Conservation (phyloP, 2,888 invertebrate genomes). For the Drosophila cognata region DNA sequence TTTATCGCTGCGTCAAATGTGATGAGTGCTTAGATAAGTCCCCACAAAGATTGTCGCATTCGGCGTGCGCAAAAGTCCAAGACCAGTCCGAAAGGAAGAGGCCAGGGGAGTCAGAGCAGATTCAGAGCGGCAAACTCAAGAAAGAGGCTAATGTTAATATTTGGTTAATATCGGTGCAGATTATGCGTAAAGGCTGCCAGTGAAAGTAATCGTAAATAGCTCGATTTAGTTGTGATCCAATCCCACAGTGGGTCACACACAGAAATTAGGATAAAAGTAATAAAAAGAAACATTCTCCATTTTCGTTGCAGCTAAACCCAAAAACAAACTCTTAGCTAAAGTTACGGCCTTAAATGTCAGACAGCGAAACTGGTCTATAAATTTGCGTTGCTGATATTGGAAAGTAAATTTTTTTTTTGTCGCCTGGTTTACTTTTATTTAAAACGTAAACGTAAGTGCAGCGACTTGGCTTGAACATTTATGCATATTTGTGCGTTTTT, state of each 20-base stretch:
- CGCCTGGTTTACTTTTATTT: conserved; percentile 30
- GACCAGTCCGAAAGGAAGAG: conserved; percentile 18
- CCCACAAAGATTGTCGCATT: conserved; percentile 61
- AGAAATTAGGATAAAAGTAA: background rate
- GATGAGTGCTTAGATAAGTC: conserved; percentile 65
- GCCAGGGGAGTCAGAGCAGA: conserved; percentile 33
- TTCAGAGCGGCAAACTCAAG: conserved; percentile 15
- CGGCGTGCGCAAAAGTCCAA: conserved; percentile 32
- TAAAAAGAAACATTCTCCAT: conserved; percentile 6
- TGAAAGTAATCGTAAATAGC: conserved; percentile 40
- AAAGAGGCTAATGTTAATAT: conserved; percentile 44
- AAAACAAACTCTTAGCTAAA: conserved; percentile 10
- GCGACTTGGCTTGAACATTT: conserved; percentile 33
- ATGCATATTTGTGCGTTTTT: conserved; percentile 74
- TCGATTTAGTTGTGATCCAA: conserved; percentile 32
- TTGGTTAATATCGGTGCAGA: conserved; percentile 28
- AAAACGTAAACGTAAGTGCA: conserved; percentile 41
- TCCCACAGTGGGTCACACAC: conserved; percentile 17
- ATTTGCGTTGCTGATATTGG: conserved; percentile 64
- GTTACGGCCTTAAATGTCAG: conserved; percentile 6
- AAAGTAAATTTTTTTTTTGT: conserved; percentile 47
- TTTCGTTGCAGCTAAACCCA: conserved; percentile 37
- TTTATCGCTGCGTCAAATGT: conserved; percentile 73
- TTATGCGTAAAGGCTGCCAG: conserved; percentile 19
- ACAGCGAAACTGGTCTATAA: conserved; percentile 48